phyloP scores from a whole-genome alignment of 1,140 invertebrate genomes.

The Sogatella furcifera region DNA sequence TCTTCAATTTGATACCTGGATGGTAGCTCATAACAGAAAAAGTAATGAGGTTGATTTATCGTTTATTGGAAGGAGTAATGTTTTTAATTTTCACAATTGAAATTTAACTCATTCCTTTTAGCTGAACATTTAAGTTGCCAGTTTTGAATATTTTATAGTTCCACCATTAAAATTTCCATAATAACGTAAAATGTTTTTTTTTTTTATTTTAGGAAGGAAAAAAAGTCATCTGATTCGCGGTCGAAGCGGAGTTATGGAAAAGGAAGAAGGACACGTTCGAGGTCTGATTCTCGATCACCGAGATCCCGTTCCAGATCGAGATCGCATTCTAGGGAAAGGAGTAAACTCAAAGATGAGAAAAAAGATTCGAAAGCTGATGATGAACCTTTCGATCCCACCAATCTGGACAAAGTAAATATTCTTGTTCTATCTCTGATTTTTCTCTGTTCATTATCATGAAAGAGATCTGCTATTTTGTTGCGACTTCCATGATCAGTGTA shows the following conservation, averaged over 20 bases:
- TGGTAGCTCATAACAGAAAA: no score
- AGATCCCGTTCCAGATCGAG: constrained; percentile 33
- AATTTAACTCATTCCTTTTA: no score
- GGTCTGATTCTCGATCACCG: constrained; percentile 36
- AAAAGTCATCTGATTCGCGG: constrained; percentile 18
- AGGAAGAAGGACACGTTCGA: constrained; percentile 14
- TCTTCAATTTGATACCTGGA: no score
- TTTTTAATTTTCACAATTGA: no score
- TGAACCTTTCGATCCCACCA: constrained; percentile 54
- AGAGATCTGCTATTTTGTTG: no score
- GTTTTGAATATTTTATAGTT: no score
- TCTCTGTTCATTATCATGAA: no score
- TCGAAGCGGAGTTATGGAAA: constrained; percentile 12
- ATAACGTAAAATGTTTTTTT: not conserved
- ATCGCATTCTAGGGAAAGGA: constrained; percentile 37
- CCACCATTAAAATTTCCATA: not conserved
- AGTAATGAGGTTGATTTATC: no score
- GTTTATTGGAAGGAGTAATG: no score
- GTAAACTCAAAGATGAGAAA: constrained; percentile 43
- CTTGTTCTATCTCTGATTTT: not conserved
- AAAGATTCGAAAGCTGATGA: constrained; percentile 42
- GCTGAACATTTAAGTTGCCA: no score
- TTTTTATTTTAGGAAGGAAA: constrained; percentile 17
- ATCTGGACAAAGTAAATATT: constrained; percentile 53
- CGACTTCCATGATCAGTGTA: no score